Conservation (phyloP, 2,113 vertebrate species). For the Falco punctatus region DNA sequence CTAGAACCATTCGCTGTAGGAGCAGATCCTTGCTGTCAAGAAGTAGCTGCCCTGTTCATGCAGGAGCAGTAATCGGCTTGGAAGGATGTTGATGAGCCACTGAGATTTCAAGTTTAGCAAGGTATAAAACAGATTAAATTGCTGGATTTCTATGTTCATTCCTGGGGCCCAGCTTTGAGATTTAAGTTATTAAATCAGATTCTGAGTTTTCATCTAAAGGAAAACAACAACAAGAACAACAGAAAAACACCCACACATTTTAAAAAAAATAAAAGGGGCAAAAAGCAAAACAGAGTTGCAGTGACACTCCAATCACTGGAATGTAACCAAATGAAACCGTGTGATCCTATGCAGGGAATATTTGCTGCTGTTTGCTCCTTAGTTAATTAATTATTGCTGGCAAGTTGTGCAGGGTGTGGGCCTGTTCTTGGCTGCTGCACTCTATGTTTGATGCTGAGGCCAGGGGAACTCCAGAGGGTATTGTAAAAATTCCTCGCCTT, state of each 20-base stretch:
- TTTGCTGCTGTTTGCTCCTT: conserved; percentile 66
- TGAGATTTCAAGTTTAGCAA: neutral
- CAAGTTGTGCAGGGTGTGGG: conserved; percentile 63
- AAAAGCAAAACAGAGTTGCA: conserved; percentile 9
- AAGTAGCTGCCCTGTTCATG: neutral
- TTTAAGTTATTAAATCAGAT: conserved; percentile 27
- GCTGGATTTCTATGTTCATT: neutral
- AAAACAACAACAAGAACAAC: conserved; percentile 23
- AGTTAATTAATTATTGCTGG: conserved; percentile 71
- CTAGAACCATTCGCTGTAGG: neutral
- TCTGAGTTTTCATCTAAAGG: conserved; percentile 7
- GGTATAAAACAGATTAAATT: neutral
- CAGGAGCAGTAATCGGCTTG: neutral
- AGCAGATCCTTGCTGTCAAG: neutral
- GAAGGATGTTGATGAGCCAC: neutral
- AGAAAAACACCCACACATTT: neutral
- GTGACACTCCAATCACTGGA: conserved; percentile 63
- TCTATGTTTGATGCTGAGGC: conserved; percentile 67
- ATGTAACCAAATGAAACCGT: conserved; percentile 53
- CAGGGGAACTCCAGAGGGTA: conserved; percentile 73
- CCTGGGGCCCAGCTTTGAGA: neutral
- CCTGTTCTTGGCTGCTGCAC: conserved; percentile 63
- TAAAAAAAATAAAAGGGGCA: neutral
- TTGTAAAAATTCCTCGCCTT: conserved; percentile 69
- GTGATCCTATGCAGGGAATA: conserved; percentile 59